These are phyloP conservation scores for Elachura formosa DNA, from an alignment of 2,113 vertebrate species.

Conservation along the genomic window DNA sequence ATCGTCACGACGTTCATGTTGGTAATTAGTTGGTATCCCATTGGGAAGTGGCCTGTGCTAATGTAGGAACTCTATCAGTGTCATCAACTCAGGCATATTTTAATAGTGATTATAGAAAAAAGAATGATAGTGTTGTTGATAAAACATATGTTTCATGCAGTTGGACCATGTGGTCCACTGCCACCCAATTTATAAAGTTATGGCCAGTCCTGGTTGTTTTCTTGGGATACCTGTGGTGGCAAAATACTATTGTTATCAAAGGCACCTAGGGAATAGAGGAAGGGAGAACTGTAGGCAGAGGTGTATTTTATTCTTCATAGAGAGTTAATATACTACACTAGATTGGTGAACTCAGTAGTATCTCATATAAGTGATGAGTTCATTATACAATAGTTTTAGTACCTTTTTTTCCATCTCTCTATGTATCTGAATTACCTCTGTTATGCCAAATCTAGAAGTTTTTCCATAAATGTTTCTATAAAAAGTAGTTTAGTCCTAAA, in stretches of 20 bases:
- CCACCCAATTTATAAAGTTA: not conserved
- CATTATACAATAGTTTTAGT: not conserved
- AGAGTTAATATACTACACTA: not conserved
- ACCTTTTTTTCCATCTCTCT: not conserved
- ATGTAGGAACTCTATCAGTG: accelerated
- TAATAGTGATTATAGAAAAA: not conserved
- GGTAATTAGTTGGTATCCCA: not conserved
- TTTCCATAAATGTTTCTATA: not conserved
- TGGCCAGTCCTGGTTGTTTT: accelerated
- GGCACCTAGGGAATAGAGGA: not conserved
- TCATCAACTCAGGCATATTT: not conserved
- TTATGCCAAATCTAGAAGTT: not conserved
- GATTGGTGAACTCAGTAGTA: not conserved
- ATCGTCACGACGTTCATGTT: not conserved
- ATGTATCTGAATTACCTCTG: not conserved
- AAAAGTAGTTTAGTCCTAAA: not conserved
- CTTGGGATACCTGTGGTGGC: not conserved
- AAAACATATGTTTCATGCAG: not conserved
- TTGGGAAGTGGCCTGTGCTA: not conserved
- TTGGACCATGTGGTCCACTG: not conserved
- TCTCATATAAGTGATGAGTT: not conserved
- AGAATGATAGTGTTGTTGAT: not conserved
- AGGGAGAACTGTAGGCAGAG: not conserved
- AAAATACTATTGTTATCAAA: not conserved
- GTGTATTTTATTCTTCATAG: not conserved